Evolutionary conservation across 92 coral and sea anemone genomes (phyloP).

Genomic region (Scolanthus callimorphus): DNA sequence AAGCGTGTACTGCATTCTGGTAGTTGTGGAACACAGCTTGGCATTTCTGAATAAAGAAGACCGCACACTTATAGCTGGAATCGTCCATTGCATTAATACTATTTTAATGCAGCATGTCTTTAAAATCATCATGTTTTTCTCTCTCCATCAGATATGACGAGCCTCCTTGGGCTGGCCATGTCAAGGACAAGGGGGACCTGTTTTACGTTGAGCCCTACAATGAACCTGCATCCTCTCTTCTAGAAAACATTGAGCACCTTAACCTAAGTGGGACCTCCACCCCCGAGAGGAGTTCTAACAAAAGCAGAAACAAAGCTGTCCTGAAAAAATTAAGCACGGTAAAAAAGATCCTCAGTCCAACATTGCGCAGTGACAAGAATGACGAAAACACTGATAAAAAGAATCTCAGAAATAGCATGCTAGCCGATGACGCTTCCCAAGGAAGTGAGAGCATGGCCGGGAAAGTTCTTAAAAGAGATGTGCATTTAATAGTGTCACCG

Average conservation of each 20-base stretch:
- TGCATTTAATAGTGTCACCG: slow-evolving; percentile 80
- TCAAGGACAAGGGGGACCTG: slow-evolving; percentile 89
- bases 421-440: slow-evolving; percentile 35
- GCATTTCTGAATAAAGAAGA: no score
- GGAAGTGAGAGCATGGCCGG: slow-evolving; percentile 37
- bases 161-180: slow-evolving; percentile 95
- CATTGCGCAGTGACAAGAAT: slow-evolving; percentile 64
- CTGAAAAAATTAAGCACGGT: slow-evolving; percentile 72
- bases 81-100: no score
- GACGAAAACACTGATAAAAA: slow-evolving; percentile 66
- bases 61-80: no score
- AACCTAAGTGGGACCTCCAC: slow-evolving; percentile 38
- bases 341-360: slow-evolving; percentile 72
- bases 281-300: slow-evolving; percentile 37
- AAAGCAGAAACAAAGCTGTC: slow-evolving; percentile 66
- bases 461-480: slow-evolving; percentile 59
- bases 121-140: not conserved
- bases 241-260: slow-evolving; percentile 55
- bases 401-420: slow-evolving; percentile 45
- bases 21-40: no score
- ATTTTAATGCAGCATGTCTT: no score
- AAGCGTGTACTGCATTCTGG: no score
- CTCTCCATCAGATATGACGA: slow-evolving; percentile 47
- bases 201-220: slow-evolving; percentile 83
- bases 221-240: slow-evolving; percentile 57